phyloP scores from a whole-genome alignment of 2,797 vertebrate species.

The Chrysocyon brachyurus region DNA sequence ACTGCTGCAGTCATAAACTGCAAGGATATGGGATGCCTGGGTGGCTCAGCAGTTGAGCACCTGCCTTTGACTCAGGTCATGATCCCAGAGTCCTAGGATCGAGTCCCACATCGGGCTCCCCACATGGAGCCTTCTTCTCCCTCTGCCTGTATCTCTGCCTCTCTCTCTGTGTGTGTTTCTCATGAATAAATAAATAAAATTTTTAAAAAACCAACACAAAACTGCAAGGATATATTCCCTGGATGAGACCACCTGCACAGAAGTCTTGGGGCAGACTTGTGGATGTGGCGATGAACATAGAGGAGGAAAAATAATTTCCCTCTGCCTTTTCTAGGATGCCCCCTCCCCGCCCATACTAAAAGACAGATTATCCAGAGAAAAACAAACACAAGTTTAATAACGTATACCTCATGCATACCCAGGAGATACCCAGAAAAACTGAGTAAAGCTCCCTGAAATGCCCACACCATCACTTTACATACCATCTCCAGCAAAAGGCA shows the following conservation, averaged over 20 bases:
- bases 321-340: neutral
- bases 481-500: neutral
- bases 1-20: neutral
- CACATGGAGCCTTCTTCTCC: too few species aligned
- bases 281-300: neutral
- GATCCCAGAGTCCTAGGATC: too few species aligned
- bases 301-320: neutral
- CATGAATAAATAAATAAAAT: too few species aligned
- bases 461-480: neutral
- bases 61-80: too few species aligned
- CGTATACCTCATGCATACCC: neutral
- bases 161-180: too few species aligned
- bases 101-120: too few species aligned
- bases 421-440: neutral
- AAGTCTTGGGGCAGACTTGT: neutral
- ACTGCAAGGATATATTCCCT: neutral
- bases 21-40: neutral
- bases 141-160: too few species aligned
- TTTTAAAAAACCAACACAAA: too few species aligned
- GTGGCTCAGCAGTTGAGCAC: too few species aligned
- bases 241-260: neutral
- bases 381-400: neutral
- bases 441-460: neutral
- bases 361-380: neutral
- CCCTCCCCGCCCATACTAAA: neutral